Evolutionary conservation across 2,888 invertebrate genomes (phyloP).

Genomic region (Conops quadrifasciatus): DNA sequence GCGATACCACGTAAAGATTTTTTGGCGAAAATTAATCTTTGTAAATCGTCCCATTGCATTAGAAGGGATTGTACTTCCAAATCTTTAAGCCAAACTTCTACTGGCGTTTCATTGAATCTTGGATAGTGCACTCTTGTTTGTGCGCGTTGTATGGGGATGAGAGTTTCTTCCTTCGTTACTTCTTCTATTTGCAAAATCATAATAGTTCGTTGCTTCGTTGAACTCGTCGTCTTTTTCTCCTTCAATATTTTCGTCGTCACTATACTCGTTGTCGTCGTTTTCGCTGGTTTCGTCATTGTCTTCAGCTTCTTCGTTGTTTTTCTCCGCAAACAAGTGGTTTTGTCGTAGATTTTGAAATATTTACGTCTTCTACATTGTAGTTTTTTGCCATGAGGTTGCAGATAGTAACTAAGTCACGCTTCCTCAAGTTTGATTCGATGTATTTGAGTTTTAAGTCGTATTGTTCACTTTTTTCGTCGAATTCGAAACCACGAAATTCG

Average conservation of each 20-base stretch:
- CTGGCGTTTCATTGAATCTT: conserved; percentile 23
- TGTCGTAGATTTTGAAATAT: not conserved
- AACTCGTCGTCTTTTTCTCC: not conserved
- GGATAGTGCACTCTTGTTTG: not conserved
- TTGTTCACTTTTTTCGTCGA: conserved; percentile 27
- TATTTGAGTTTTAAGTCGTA: conserved; percentile 35
- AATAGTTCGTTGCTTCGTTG: not conserved
- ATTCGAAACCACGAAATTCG: conserved; percentile 38
- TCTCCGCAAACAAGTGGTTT: not conserved
- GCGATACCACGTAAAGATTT: conserved; percentile 37
- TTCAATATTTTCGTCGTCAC: not conserved
- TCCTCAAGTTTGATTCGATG: conserved; percentile 24
- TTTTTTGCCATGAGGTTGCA: conserved; percentile 21
- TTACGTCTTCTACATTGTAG: conserved; percentile 15
- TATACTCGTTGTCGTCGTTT: conserved; percentile 7
- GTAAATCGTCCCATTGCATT: conserved; percentile 39
- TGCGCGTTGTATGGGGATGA: not conserved
- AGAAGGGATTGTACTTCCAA: conserved; percentile 36
- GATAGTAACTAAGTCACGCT: conserved; percentile 29
- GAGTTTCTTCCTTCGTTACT: not conserved
- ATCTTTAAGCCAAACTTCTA: conserved; percentile 31
- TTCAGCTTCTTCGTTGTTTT: conserved; percentile 10
- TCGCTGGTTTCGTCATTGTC: not conserved
- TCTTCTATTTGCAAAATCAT: not conserved
- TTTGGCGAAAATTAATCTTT: conserved; percentile 41